phyloP scores from a whole-genome alignment of 1,140 invertebrate species.

The Zaprionus taronus region DNA sequence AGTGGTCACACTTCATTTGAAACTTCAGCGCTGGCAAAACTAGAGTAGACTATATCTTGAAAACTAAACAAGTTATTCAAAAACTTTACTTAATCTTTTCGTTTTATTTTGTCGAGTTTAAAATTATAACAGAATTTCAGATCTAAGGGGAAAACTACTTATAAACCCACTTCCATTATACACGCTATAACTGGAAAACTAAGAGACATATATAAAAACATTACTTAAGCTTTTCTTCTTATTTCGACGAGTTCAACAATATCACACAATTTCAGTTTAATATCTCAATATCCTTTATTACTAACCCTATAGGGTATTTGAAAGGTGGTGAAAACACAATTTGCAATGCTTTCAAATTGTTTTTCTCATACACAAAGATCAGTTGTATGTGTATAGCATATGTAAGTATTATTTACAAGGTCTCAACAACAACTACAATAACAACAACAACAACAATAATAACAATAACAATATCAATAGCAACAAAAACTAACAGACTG shows the following conservation, averaged over 20 bases:
- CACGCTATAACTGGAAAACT: not conserved
- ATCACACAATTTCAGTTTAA: not conserved
- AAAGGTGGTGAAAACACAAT: not conserved
- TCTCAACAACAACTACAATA: constrained; percentile 12
- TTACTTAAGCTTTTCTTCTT: not conserved
- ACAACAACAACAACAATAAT: not conserved
- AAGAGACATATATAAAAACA: not conserved
- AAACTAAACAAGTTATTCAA: not conserved
- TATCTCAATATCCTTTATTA: not conserved
- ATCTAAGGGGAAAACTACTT: too few species aligned
- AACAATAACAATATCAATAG: constrained; percentile 6
- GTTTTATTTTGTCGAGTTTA: not conserved
- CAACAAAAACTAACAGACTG: constrained; percentile 32
- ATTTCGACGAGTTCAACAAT: not conserved
- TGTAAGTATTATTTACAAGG: constrained; percentile 39
- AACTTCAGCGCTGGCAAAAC: too few species aligned
- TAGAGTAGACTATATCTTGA: not conserved
- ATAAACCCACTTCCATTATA: too few species aligned
- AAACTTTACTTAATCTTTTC: not conserved
- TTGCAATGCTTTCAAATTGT: not conserved
- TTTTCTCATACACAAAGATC: constrained; percentile 4
- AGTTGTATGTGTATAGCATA: not conserved
- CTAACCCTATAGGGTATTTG: not conserved
- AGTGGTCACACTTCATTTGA: too few species aligned
- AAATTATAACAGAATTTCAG: not conserved